Conservation (phyloP, 2,797 vertebrate genomes). For the Lates japonicus region DNA sequence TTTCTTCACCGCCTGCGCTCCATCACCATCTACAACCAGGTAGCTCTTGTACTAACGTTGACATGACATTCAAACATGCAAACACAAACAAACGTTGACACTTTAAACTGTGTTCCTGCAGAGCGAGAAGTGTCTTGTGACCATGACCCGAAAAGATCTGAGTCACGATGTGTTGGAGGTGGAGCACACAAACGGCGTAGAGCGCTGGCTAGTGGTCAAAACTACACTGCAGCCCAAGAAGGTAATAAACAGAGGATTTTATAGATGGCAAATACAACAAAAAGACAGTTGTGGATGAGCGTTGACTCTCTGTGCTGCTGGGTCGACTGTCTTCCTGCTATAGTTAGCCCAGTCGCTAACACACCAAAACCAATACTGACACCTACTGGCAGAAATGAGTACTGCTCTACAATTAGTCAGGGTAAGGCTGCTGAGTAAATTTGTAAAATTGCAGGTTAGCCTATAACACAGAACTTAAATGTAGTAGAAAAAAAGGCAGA, state of each 20-base stretch:
- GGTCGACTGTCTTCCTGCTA: too few species aligned
- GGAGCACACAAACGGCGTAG: constrained; percentile 82
- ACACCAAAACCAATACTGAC: too few species aligned
- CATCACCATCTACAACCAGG: constrained; percentile 86
- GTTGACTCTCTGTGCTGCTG: too few species aligned
- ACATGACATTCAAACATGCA: neutral
- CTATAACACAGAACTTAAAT: too few species aligned
- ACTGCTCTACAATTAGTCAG: too few species aligned
- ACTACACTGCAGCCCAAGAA: constrained; percentile 80
- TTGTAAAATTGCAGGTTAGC: too few species aligned
- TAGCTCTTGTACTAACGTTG: constrained; percentile 24
- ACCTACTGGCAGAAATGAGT: too few species aligned
- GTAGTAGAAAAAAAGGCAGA: too few species aligned
- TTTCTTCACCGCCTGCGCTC: constrained; percentile 89
- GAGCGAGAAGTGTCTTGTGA: constrained; percentile 80
- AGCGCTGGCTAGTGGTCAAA: constrained; percentile 89
- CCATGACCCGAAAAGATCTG: constrained; percentile 86
- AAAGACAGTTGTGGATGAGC: too few species aligned
- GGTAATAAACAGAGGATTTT: constrained; percentile 62
- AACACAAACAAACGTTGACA: neutral
- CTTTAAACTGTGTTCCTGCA: constrained; percentile 41
- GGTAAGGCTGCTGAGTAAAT: too few species aligned
- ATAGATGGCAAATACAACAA: too few species aligned
- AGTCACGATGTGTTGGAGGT: constrained; percentile 85
- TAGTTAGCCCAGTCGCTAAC: too few species aligned